phyloP scores from a whole-genome alignment of 2,797 vertebrate species.

The Megalops cyprinoides region DNA sequence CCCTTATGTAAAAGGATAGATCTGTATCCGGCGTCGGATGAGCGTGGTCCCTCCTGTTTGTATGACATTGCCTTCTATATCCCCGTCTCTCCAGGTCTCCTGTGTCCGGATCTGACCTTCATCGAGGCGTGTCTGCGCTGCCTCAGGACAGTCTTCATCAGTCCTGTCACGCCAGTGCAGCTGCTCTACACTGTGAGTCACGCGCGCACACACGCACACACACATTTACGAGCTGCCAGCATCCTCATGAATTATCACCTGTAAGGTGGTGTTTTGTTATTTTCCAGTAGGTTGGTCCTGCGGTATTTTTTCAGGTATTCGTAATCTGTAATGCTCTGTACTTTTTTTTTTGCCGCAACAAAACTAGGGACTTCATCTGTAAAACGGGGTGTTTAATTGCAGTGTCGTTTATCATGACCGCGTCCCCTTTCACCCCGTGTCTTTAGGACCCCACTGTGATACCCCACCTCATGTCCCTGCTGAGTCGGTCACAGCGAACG shows the following conservation, averaged over 20 bases:
- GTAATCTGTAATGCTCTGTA: too few species aligned
- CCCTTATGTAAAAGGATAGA: background rate
- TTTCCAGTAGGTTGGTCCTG: too few species aligned
- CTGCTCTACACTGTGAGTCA: conserved; percentile 92
- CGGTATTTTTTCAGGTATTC: too few species aligned
- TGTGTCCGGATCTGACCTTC: conserved; percentile 90
- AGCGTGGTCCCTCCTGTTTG: too few species aligned
- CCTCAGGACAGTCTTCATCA: conserved; percentile 95
- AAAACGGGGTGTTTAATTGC: background rate
- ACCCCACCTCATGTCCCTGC: conserved; percentile 94
- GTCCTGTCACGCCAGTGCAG: conserved; percentile 96
- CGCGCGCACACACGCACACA: background rate
- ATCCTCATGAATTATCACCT: too few species aligned
- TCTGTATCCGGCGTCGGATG: too few species aligned
- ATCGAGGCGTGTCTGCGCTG: conserved; percentile 97
- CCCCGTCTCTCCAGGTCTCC: conserved; percentile 75
- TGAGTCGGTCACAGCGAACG: conserved; percentile 90
- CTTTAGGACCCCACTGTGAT: conserved; percentile 94
- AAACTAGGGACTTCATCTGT: background rate
- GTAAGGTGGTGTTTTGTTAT: too few species aligned
- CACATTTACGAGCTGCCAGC: too few species aligned
- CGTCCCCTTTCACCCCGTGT: background rate
- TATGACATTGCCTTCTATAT: background rate
- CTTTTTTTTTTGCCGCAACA: too few species aligned
- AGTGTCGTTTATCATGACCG: background rate